Conservation (phyloP, 2,113 vertebrate species). For the Halichoerus grypus region DNA sequence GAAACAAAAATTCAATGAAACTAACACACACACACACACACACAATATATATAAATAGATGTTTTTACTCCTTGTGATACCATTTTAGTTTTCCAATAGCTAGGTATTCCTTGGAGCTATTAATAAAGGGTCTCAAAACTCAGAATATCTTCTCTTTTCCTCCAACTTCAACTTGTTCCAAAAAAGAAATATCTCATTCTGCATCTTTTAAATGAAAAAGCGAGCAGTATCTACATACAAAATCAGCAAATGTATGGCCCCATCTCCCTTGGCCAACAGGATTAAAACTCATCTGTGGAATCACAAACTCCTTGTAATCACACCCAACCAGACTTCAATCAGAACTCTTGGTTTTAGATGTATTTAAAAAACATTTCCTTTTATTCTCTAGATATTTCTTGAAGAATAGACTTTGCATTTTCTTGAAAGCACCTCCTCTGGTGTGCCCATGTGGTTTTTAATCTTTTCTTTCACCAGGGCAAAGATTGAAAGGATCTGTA, state of each 20-base stretch:
- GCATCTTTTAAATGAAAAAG: constrained; percentile 83
- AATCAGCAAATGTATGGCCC: constrained; percentile 76
- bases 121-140: constrained; percentile 66
- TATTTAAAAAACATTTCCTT: constrained; percentile 80
- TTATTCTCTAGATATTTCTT: constrained; percentile 76
- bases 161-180: constrained; percentile 56
- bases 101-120: constrained; percentile 15
- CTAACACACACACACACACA: neutral
- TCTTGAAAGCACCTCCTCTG: constrained; percentile 70
- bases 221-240: constrained; percentile 81
- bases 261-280: constrained; percentile 77
- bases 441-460: constrained; percentile 17
- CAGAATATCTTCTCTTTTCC: constrained; percentile 31
- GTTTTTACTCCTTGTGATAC: constrained; percentile 32
- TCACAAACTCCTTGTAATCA: constrained; percentile 83
- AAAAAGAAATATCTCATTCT: constrained; percentile 67
- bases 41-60: neutral
- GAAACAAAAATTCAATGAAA: constrained; percentile 8
- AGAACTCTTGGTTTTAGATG: constrained; percentile 80
- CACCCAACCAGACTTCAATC: constrained; percentile 82
- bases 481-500: constrained; percentile 63
- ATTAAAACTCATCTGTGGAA: constrained; percentile 85
- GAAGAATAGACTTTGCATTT: constrained; percentile 71
- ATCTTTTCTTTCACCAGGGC: constrained; percentile 44
- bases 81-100: constrained; percentile 6